phyloP scores from a whole-genome alignment of 2,113 vertebrate species.

The Chinchilla lanigera region DNA sequence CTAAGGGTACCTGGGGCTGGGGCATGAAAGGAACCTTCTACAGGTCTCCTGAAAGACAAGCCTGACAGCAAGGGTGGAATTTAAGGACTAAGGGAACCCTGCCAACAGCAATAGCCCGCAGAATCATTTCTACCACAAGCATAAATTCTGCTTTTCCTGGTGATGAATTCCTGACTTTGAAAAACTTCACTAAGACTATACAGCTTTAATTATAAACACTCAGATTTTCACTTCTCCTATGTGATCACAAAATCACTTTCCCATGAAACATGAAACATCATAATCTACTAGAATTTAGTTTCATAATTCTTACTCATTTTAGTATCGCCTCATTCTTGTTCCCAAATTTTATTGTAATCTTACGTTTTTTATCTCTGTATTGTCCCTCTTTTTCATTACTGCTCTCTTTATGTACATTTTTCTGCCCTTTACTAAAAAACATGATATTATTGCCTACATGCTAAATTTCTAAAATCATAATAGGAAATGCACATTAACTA shows the following conservation, averaged over 20 bases:
- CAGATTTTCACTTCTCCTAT: neutral
- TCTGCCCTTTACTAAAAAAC: conserved; percentile 31
- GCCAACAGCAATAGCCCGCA: neutral
- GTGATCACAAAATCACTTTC: neutral
- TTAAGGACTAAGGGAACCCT: neutral
- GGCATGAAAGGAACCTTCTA: neutral
- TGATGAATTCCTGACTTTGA: neutral
- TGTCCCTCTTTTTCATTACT: neutral
- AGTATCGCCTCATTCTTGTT: neutral
- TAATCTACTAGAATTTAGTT: neutral
- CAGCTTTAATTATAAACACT: neutral
- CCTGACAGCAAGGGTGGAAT: neutral
- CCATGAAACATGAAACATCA: conserved; percentile 11
- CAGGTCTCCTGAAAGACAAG: neutral
- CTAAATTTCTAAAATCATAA: conserved; percentile 20
- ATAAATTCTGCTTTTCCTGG: neutral
- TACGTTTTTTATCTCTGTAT: neutral
- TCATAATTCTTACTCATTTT: neutral
- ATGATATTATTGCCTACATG: neutral
- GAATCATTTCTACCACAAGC: neutral
- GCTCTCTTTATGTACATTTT: neutral
- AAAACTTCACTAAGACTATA: neutral
- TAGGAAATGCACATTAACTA: neutral
- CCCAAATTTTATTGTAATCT: neutral
- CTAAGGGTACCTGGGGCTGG: neutral